Evolutionary conservation across 2,888 invertebrate species (phyloP).

Genomic region (Leptarthrus brevirostris): DNA sequence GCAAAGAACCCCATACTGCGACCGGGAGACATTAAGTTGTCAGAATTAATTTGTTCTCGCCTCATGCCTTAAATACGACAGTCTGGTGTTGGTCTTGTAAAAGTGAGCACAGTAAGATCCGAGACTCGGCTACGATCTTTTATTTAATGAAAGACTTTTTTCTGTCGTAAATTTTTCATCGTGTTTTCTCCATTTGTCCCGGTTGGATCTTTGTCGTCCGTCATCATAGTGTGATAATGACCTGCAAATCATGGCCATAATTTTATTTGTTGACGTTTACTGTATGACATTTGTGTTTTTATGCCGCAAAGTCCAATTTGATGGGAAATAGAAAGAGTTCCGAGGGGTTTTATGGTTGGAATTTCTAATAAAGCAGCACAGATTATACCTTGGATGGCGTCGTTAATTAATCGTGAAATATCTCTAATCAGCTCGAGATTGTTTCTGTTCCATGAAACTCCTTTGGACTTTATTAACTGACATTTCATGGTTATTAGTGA

Average conservation of each 20-base stretch:
- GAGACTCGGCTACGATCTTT: not conserved
- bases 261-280: slow-evolving; percentile 10
- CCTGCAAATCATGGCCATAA: slow-evolving; percentile 35
- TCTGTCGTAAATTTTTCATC: slow-evolving; percentile 4
- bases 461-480: no score
- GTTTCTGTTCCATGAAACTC: no score
- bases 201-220: slow-evolving; percentile 6
- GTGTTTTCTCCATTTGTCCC: not conserved
- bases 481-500: no score
- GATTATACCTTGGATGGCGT: no score
- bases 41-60: slow-evolving; percentile 53
- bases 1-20: slow-evolving; percentile 34
- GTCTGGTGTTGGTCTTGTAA: slow-evolving; percentile 1
- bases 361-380: no score
- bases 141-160: slow-evolving; percentile 11
- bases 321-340: no score
- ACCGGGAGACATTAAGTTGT: slow-evolving; percentile 52
- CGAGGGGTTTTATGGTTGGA: no score
- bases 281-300: no score
- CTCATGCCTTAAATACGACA: slow-evolving; percentile 5
- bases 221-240: slow-evolving; percentile 39
- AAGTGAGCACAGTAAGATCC: slow-evolving; percentile 4
- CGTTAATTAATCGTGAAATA: no score
- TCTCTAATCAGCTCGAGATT: no score
- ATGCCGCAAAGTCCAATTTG: no score